Percentiles rank a stretch among this genome's conserved stretches.
Evolutionary conservation across 2,797 vertebrate genomes (phyloP).

Genomic region (Melanotaenia pygmaea): DNA sequence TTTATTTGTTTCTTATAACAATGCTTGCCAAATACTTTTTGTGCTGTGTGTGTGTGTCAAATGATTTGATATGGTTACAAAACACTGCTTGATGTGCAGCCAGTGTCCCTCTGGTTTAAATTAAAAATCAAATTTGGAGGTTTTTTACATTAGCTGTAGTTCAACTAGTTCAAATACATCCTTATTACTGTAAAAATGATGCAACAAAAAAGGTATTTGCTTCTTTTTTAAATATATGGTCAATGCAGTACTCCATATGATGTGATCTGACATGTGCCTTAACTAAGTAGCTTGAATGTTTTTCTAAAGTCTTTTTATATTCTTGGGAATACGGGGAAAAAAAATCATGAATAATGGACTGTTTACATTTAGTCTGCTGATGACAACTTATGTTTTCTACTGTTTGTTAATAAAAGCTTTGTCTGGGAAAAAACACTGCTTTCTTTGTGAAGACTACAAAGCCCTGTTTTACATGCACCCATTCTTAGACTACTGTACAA

Average conservation of each 20-base stretch:
- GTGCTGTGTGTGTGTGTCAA: background rate
- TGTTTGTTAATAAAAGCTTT: constrained; percentile 74
- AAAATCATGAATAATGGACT: constrained; percentile 42
- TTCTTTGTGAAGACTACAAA: background rate
- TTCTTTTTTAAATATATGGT: background rate
- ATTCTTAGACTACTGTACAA: too few relatives aligned
- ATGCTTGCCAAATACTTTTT: background rate
- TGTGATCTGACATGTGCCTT: constrained; percentile 48
- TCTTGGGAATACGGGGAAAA: constrained; percentile 21
- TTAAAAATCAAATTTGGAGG: background rate
- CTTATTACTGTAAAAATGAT: constrained; percentile 9
- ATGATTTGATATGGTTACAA: background rate
- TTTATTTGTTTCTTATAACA: constrained; percentile 10
- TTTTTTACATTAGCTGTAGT: constrained; percentile 1
- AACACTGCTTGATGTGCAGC: background rate
- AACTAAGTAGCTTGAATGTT: constrained; percentile 15
- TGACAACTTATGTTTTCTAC: constrained; percentile 48
- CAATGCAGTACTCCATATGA: constrained; percentile 26
- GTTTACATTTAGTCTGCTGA: constrained; percentile 32
- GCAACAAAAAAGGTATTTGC: background rate
- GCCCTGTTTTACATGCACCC: too few relatives aligned
- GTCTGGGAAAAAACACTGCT: constrained; percentile 1
- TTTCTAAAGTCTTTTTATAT: constrained; percentile 56
- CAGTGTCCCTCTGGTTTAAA: background rate
- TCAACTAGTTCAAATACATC: constrained; percentile 4